A percentile compares a stretch with the other conserved stretches of the same genome.
These are phyloP conservation scores for Falco peregrinus DNA, from an alignment of 2,797 vertebrate species.

Conservation along the genomic window DNA sequence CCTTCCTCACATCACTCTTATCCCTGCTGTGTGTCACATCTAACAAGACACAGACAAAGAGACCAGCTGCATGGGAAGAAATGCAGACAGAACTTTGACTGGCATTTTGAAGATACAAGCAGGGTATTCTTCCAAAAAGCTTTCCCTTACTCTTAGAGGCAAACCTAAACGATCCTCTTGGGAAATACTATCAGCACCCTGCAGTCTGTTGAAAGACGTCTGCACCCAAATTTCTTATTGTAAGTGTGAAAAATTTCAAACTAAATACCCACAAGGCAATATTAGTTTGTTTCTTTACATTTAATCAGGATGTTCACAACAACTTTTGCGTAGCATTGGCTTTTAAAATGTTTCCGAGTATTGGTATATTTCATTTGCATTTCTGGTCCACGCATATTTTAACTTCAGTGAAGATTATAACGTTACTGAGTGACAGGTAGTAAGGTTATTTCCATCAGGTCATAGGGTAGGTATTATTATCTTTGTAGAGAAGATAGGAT, in stretches of 20 bases:
- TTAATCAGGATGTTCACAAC: rapidly evolving
- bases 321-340: neutral
- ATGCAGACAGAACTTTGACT: neutral
- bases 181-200: neutral
- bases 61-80: neutral
- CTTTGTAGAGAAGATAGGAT: neutral
- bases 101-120: neutral
- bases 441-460: neutral
- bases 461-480: neutral
- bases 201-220: neutral
- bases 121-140: neutral
- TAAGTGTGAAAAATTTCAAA: neutral
- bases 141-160: neutral
- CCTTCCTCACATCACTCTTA: neutral
- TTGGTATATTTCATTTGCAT: neutral
- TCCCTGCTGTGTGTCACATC: neutral
- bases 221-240: rapidly evolving
- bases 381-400: neutral
- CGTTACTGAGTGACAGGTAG: neutral
- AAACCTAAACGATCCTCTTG: neutral
- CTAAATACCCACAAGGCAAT: neutral
- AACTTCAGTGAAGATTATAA: neutral
- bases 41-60: neutral
- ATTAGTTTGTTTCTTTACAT: neutral
- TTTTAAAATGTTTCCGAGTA: neutral